These are phyloP conservation scores for Danaus chrysippus DNA, from an alignment of 2,888 invertebrate species.

Conservation along the genomic window DNA sequence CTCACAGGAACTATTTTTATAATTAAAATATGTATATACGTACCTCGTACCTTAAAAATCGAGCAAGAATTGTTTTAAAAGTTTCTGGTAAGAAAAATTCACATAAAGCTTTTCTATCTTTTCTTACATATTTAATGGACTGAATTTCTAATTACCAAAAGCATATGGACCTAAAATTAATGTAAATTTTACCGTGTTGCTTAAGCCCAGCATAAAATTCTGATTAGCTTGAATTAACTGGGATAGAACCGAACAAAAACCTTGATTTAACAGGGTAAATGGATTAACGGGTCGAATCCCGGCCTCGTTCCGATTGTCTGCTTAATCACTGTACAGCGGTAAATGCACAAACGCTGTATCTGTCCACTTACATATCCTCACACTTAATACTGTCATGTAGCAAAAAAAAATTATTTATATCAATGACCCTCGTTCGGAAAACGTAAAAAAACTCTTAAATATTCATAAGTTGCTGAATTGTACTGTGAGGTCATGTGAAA, in stretches of 20 bases:
- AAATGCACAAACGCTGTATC: conserved; percentile 64
- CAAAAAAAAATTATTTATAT: conserved; percentile 29
- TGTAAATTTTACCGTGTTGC: background rate
- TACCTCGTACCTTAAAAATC: too few species aligned
- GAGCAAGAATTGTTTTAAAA: too few species aligned
- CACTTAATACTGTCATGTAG: conserved; percentile 18
- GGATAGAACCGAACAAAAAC: conserved; percentile 16
- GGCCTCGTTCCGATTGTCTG: conserved; percentile 45
- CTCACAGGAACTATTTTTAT: too few species aligned
- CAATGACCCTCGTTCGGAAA: conserved; percentile 26
- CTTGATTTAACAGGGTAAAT: conserved; percentile 54
- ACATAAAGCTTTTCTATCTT: background rate
- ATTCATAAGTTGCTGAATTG: conserved; percentile 25
- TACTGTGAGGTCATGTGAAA: conserved; percentile 15
- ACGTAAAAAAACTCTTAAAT: conserved; percentile 28
- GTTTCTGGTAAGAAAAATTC: too few species aligned
- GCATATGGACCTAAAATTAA: conserved; percentile 7
- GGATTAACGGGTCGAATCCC: conserved; percentile 53
- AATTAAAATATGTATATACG: too few species aligned
- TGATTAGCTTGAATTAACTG: conserved; percentile 21
- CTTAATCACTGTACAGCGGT: conserved; percentile 48
- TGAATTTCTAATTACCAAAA: background rate
- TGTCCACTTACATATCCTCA: conserved; percentile 40
- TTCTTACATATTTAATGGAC: background rate
- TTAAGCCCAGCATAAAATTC: conserved; percentile 11